These are phyloP conservation scores for Melinaea marsaeus DNA, from an alignment of 2,888 invertebrate species.

Conservation along the genomic window DNA sequence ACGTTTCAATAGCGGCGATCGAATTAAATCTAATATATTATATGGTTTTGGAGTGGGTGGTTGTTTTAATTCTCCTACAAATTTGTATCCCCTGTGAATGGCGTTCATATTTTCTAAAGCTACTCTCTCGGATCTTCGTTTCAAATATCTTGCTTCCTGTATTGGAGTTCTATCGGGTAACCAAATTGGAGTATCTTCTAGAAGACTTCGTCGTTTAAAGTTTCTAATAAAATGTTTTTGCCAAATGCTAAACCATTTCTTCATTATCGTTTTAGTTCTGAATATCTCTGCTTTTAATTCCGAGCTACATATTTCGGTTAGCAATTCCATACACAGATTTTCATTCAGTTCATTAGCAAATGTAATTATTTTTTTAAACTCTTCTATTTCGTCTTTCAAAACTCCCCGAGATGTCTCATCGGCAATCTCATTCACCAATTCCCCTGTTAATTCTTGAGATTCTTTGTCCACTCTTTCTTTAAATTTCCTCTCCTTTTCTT, in stretches of 20 bases:
- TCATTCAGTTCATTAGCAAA: conserved; percentile 49
- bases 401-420: conserved; percentile 47
- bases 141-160: conserved; percentile 56
- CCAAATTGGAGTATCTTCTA: conserved; percentile 71
- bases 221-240: conserved; percentile 54
- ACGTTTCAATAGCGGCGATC: conserved; percentile 61
- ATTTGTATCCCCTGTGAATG: conserved; percentile 62
- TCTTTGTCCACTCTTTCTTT: conserved; percentile 59
- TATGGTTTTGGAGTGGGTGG: conserved; percentile 54
- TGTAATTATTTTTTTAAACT: conserved; percentile 45
- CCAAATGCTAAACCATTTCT: conserved; percentile 65
- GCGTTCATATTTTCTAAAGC: conserved; percentile 63
- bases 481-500: conserved; percentile 54
- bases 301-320: conserved; percentile 51
- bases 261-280: conserved; percentile 54
- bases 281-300: conserved; percentile 64
- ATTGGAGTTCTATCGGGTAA: conserved; percentile 53
- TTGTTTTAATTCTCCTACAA: conserved; percentile 55
- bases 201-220: conserved; percentile 52
- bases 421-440: conserved; percentile 53
- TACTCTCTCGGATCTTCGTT: conserved; percentile 50
- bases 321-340: conserved; percentile 52
- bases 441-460: conserved; percentile 51
- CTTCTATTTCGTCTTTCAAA: conserved; percentile 55
- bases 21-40: conserved; percentile 69